These are phyloP conservation scores for Phoeniculus purpureus DNA, from an alignment of 2,797 vertebrate genomes.

Conservation along the genomic window DNA sequence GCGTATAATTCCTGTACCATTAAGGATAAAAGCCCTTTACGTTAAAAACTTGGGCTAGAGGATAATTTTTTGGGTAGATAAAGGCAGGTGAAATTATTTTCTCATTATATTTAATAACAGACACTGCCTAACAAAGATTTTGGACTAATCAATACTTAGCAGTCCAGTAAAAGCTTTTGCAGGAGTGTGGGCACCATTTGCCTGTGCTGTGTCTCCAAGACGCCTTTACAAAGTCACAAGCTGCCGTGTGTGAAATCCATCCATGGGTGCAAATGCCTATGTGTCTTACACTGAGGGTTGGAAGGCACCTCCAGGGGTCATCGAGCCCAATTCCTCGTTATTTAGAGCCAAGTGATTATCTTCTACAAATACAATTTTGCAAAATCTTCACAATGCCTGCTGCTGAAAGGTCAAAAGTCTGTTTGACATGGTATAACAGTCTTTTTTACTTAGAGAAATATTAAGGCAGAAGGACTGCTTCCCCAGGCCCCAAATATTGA, in stretches of 20 bases:
- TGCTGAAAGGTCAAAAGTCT: background rate
- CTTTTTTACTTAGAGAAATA: background rate
- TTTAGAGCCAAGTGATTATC: fast-evolving
- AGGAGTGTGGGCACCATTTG: background rate
- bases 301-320: too few species aligned
- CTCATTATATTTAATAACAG: background rate
- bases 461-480: background rate
- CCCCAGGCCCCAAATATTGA: background rate
- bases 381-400: background rate
- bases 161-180: background rate
- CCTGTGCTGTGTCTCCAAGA: background rate
- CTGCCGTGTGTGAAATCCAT: background rate
- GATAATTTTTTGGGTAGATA: background rate
- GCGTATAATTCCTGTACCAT: fast-evolving
- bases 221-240: background rate
- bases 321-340: background rate
- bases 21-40: background rate
- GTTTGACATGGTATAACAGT: background rate
- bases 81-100: background rate
- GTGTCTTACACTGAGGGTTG: background rate
- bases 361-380: background rate
- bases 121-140: background rate
- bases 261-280: fast-evolving
- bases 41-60: background rate
- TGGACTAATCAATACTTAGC: background rate